Base-by-base conservation (phyloP, 2,888 invertebrate species). In the Dyspetes luteomarginatus region DNA sequence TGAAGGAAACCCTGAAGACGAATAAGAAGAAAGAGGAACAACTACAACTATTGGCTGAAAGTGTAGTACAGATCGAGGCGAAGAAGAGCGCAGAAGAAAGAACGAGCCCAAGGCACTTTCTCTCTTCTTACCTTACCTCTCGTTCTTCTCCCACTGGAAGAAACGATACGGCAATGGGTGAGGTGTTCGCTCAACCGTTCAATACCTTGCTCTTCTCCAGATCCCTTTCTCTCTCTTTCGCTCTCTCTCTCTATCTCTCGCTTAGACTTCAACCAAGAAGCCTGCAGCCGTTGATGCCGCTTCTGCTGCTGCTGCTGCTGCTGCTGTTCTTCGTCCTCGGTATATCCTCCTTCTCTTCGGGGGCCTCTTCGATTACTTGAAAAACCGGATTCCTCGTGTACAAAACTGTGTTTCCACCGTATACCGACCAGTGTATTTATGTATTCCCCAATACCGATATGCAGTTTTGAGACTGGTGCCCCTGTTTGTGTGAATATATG, bases 381-480 rank as follows among this genome's bases (percentile, higher is more conserved):
- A 89, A 90, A 91, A 91, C 91, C 91, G 90, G 91, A 91, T 90
- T 90, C 89, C 88, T 87, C 86, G 86, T 84, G 87, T 87, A 88
- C 89, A 88, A 91, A 90, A 91, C 87, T 89, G 78, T 86, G 90
- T 89, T 90, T 91, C 88, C 45, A 65, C 65, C 30, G 48, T 43
- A 15, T 73, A 36, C 74, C 64, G 75, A 78, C 72, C 73, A 77
- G 78, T 68, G 71, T 78, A 75, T 36, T 9, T 22, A 30, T 12
- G n/a, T n/a, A n/a, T n/a, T 17, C 7, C 2, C 77, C 72, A 67
- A 78, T 72, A 72, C 75, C 65, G 26, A 52, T 60, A 69, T 24
- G 69, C 68, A 74, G 67, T 69, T 64, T 75, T 67, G 76, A 67
- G 62, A 78, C n/a, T n/a, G n/a, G n/a, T n/a, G n/a, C n/a, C n/a